Percentiles rank a stretch among this genome's conserved stretches.
Evolutionary conservation across 1,140 invertebrate genomes (phyloP).

Genomic region (Aphaenogaster floridana): DNA sequence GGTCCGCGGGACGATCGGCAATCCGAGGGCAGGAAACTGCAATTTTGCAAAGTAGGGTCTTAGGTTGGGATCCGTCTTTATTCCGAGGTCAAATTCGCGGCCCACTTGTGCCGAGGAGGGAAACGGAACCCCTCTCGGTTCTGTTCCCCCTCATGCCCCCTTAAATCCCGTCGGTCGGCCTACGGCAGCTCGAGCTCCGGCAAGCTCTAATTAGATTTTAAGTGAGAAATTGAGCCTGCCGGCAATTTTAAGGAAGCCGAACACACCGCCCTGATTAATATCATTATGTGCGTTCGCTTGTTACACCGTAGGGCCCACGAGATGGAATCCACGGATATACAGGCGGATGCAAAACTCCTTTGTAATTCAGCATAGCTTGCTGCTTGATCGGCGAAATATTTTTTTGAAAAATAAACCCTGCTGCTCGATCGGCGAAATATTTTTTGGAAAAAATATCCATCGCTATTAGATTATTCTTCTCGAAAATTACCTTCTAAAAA

Average conservation of each 20-base stretch:
- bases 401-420: background rate
- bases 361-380: conserved; percentile 1
- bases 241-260: conserved; percentile 87
- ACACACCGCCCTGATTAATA: conserved; percentile 86
- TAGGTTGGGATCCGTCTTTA: conserved; percentile 75
- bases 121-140: conserved; percentile 1
- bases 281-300: conserved; percentile 83
- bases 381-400: background rate
- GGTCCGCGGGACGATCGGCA: conserved; percentile 66
- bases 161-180: conserved; percentile 48
- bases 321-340: conserved; percentile 67
- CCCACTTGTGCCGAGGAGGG: conserved; percentile 55
- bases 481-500: background rate
- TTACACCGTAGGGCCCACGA: conserved; percentile 63
- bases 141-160: background rate
- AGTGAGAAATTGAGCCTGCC: conserved; percentile 87
- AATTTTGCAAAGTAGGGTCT: conserved; percentile 85
- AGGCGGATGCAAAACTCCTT: conserved; percentile 53
- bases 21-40: conserved; percentile 83
- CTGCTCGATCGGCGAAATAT: background rate
- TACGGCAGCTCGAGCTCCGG: conserved; percentile 65
- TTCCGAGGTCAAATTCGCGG: conserved; percentile 82
- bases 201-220: conserved; percentile 86
- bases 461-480: background rate
- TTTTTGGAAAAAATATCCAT: background rate